A percentile compares a stretch with the other conserved stretches of the same genome.
Conservation (phyloP, 1,140 invertebrate species). For the Papilio machaon region DNA sequence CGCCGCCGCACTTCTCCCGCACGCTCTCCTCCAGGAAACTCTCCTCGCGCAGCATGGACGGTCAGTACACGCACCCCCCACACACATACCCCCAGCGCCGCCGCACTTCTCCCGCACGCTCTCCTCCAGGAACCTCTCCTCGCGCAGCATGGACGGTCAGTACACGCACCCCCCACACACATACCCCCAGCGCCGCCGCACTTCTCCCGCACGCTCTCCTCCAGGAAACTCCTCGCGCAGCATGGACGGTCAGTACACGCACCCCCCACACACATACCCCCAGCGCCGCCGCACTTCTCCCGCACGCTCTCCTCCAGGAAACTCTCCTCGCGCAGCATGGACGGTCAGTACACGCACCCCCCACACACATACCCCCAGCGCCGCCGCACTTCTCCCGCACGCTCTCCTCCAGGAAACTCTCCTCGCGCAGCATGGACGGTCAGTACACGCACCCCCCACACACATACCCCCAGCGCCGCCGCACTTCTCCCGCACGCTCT, state of each 20-base stretch:
- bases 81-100: too few species aligned
- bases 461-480: too few species aligned
- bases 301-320: conserved; percentile 91
- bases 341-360: conserved; percentile 84
- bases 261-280: background rate
- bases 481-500: conserved; percentile 85
- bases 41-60: conserved; percentile 94
- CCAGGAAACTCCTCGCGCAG: conserved; percentile 90
- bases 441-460: conserved; percentile 58
- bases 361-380: background rate
- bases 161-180: conserved; percentile 34
- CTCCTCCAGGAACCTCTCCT: conserved; percentile 91
- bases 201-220: conserved; percentile 87
- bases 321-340: conserved; percentile 93
- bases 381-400: conserved; percentile 79
- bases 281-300: too few species aligned
- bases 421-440: conserved; percentile 95
- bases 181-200: too few species aligned
- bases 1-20: conserved; percentile 59
- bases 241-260: conserved; percentile 89
- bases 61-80: conserved; percentile 80
- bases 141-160: conserved; percentile 94
- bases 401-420: conserved; percentile 90
- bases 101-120: conserved; percentile 83
- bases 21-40: conserved; percentile 91